These are phyloP conservation scores for Autographa pulchrina DNA, from an alignment of 2,888 invertebrate genomes.

Conservation along the genomic window DNA sequence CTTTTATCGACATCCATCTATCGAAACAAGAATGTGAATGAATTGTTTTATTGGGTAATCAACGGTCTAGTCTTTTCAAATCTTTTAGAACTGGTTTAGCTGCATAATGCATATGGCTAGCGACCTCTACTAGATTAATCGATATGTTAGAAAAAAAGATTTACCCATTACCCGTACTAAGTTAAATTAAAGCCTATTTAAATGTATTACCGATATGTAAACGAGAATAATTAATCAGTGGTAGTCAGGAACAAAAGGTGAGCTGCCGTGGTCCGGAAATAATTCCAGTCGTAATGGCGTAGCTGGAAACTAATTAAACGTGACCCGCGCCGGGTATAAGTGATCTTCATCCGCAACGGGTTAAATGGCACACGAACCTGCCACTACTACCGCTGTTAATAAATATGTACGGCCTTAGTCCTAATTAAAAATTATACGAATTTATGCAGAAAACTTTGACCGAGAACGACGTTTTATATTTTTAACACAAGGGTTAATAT, in stretches of 20 bases:
- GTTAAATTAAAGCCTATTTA: not conserved
- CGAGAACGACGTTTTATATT: not conserved
- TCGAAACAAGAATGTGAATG: conserved; percentile 28
- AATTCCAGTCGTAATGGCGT: conserved; percentile 52
- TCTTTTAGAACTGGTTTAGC: conserved; percentile 5
- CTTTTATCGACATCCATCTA: conserved; percentile 27
- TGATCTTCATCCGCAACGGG: conserved; percentile 46
- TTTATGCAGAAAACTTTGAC: not conserved
- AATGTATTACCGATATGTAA: conserved; percentile 18
- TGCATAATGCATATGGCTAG: not conserved
- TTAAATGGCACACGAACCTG: conserved; percentile 34
- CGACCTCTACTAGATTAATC: not conserved
- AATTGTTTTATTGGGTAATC: conserved; percentile 22
- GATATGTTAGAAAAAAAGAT: not conserved
- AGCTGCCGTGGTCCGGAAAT: conserved; percentile 54
- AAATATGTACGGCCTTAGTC: conserved; percentile 28
- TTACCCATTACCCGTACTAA: not conserved
- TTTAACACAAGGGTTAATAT: not conserved
- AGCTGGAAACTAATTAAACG: conserved; percentile 61
- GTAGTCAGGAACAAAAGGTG: conserved; percentile 30
- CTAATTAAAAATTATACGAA: conserved; percentile 30
- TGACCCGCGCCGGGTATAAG: conserved; percentile 47
- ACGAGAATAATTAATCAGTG: conserved; percentile 47
- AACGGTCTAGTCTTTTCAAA: conserved; percentile 1
- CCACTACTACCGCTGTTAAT: conserved; percentile 24